Base-by-base conservation (phyloP, 2,113 vertebrate species). In the Megaptera novaeangliae region DNA sequence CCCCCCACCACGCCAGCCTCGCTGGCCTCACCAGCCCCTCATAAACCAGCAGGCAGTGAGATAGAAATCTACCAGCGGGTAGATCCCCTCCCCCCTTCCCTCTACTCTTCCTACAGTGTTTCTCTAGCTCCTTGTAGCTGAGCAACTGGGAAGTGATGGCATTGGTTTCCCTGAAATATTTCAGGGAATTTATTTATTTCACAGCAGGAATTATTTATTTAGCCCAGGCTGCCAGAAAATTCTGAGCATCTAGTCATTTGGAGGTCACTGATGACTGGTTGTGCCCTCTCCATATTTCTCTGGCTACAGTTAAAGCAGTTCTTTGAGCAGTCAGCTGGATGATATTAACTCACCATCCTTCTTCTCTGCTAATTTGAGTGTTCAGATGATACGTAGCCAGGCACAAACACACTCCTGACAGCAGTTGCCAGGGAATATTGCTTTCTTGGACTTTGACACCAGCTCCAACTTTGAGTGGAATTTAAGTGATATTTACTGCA, bases 401-500 rank as follows among this genome's bases (percentile, higher is more conserved):
- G 13, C 59, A 8, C 44, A 68, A 36, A 11, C 83, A 34, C 59
- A 34, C 91, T 68, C 91, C 92, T 80, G 83, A 71, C 69, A 57
- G 94, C 86, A n/a, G 34, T 87, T 96, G 83, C 97, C 21, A 13
- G 34, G 78, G 95, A 95, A 96, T n/a, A 91, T 94, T 97, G 96
- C 78, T 98, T 97, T 96, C 84, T 77, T 97, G 94, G 88, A 95
- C 91, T 98, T 96, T 96, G 98, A 98, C 84, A 96, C 71, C 92
- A 66, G 95, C 93, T 97, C 97, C 97, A 88, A 97, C 97, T 85
- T 91, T 78, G 88, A 97, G 72, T 95, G 96, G 94, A 95, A 88
- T 91, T 93, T 96, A 87, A 88, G 97, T 98, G 96, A 36, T 96
- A 83, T 98, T 98, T 98, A 92, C 87, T 93, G 95, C 96, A 95